phyloP scores from a whole-genome alignment of 1,140 invertebrate species.

The Cydia pomonella region DNA sequence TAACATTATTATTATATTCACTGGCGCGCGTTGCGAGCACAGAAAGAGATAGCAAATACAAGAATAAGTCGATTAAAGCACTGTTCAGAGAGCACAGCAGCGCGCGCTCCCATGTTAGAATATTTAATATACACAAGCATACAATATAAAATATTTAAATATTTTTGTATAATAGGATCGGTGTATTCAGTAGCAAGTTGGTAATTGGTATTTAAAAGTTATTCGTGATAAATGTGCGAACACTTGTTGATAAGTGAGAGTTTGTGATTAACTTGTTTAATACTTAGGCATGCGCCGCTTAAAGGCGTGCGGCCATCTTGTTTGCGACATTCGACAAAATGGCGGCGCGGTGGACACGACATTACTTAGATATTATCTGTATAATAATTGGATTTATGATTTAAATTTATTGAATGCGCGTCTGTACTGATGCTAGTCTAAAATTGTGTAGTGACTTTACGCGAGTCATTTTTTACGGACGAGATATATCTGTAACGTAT shows the following conservation, averaged over 20 bases:
- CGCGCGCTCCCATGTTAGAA: slow-evolving; percentile 61
- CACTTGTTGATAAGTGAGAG: slow-evolving; percentile 63
- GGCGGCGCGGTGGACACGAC: slow-evolving; percentile 31
- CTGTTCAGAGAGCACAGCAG: slow-evolving; percentile 50
- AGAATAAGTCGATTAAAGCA: slow-evolving; percentile 32
- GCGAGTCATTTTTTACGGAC: slow-evolving; percentile 13
- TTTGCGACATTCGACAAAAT: slow-evolving; percentile 30
- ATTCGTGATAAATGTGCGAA: slow-evolving; percentile 55
- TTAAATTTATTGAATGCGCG: neutral
- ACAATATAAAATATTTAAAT: slow-evolving; percentile 67
- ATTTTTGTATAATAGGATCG: slow-evolving; percentile 78
- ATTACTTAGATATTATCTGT: neutral
- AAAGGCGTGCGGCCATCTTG: slow-evolving; percentile 69
- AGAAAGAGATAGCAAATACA: slow-evolving; percentile 16
- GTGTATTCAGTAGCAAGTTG: slow-evolving; percentile 75
- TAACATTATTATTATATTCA: slow-evolving; percentile 67
- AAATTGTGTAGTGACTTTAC: slow-evolving; percentile 13
- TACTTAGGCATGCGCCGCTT: slow-evolving; percentile 66
- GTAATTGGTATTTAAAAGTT: slow-evolving; percentile 70
- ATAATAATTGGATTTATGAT: neutral
- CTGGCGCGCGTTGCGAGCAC: slow-evolving; percentile 63
- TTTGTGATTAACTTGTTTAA: slow-evolving; percentile 63
- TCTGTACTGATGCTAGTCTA: slow-evolving; percentile 10
- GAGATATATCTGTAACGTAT: neutral
- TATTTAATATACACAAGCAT: slow-evolving; percentile 70